phyloP scores from a whole-genome alignment of 1,140 invertebrate genomes.

The Lepeophtheirus salmonis region DNA sequence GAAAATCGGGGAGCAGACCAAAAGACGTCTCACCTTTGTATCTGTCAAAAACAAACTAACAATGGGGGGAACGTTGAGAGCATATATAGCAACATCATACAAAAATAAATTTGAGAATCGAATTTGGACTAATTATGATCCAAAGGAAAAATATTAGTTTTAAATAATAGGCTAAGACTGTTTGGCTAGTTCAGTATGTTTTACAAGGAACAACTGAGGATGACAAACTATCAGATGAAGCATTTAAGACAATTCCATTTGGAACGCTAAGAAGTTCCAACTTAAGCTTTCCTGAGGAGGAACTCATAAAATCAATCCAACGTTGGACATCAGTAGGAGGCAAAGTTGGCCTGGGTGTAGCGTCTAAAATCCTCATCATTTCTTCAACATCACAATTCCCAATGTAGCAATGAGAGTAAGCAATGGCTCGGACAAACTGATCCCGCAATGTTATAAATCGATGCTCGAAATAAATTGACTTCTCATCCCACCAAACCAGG shows the following conservation, averaged over 20 bases:
- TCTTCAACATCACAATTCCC: neutral
- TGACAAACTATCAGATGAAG: neutral
- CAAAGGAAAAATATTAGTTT: no score
- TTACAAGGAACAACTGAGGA: no score
- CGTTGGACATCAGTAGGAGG: neutral
- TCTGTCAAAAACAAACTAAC: no score
- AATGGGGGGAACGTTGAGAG: no score
- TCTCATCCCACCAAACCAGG: slow-evolving; percentile 62
- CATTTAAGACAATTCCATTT: neutral
- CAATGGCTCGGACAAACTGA: slow-evolving; percentile 50
- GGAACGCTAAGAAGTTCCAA: neutral
- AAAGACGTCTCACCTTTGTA: no score
- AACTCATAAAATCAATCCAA: neutral
- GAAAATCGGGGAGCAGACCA: no score
- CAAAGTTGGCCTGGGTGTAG: neutral
- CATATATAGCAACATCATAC: no score
- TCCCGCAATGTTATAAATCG: slow-evolving; percentile 52
- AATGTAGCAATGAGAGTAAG: slow-evolving; percentile 30
- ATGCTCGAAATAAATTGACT: slow-evolving; percentile 57
- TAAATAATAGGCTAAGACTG: no score
- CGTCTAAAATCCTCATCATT: neutral
- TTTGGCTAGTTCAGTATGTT: no score
- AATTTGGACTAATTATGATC: no score
- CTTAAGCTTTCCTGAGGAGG: neutral
- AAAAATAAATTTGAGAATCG: no score